Percentiles rank a stretch among this genome's conserved stretches.
phyloP scores from a whole-genome alignment of 2,113 vertebrate genomes.

The Echinops telfairi region DNA sequence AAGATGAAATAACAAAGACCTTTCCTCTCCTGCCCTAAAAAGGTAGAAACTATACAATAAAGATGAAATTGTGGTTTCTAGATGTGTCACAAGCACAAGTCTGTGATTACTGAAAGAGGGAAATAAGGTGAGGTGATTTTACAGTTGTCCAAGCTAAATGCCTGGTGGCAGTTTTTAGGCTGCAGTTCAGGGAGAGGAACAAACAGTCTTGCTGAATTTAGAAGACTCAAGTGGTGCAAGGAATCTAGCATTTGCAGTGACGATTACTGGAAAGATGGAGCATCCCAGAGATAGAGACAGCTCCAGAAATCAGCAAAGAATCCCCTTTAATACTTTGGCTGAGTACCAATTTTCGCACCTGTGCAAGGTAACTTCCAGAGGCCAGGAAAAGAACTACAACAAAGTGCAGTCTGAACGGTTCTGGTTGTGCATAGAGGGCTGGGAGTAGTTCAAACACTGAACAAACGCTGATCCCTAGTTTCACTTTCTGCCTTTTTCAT shows the following conservation, averaged over 20 bases:
- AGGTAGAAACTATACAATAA: background rate
- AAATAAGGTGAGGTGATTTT: too few relatives aligned
- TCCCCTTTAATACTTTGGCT: background rate
- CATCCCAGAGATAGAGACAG: background rate
- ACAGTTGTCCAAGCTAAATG: too few relatives aligned
- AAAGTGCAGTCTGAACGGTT: background rate
- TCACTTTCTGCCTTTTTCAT: too few relatives aligned
- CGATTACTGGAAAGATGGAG: background rate
- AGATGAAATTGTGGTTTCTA: background rate
- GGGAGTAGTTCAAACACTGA: too few relatives aligned
- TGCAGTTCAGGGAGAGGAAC: background rate
- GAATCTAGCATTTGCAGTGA: background rate
- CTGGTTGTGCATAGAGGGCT: background rate
- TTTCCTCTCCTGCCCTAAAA: background rate
- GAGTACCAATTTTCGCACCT: background rate
- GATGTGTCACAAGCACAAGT: too few relatives aligned
- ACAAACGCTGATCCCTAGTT: too few relatives aligned
- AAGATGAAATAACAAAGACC: background rate
- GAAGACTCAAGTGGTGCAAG: background rate
- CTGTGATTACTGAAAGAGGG: too few relatives aligned
- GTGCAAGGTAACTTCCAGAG: conserved; percentile 1
- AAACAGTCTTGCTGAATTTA: background rate
- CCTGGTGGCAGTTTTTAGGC: background rate
- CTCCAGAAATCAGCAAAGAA: background rate
- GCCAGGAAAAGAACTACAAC: background rate